Conservation (phyloP, 2,113 vertebrate genomes). For the Plectropomus leopardus region DNA sequence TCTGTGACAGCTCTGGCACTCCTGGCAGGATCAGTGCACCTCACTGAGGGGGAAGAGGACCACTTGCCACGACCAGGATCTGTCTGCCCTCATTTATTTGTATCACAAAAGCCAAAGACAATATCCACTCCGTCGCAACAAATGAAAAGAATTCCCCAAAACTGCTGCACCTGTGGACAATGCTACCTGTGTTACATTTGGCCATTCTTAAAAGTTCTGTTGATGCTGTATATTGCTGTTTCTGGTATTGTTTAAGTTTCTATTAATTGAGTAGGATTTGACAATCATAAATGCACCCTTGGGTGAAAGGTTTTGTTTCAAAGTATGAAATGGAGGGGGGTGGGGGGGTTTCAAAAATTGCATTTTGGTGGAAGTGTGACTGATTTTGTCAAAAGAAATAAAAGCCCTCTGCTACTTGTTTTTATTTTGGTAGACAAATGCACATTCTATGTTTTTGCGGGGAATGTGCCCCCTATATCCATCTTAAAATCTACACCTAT, state of each 20-base stretch:
- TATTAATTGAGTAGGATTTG: slow-evolving; percentile 16
- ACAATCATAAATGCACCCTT: background rate
- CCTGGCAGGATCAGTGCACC: slow-evolving; percentile 18
- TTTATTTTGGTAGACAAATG: no score
- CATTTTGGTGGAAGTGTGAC: no score
- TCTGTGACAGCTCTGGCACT: slow-evolving; percentile 64
- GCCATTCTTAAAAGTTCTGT: slow-evolving; percentile 8
- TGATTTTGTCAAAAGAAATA: no score
- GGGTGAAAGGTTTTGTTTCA: no score
- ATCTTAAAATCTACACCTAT: no score
- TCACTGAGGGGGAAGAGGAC: slow-evolving; percentile 26
- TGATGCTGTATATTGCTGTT: slow-evolving; percentile 28
- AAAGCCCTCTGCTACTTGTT: no score
- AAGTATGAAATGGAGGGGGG: no score
- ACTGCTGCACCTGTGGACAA: slow-evolving; percentile 45
- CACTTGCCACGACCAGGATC: slow-evolving; percentile 13
- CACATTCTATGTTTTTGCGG: no score
- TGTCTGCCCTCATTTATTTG: slow-evolving; percentile 17
- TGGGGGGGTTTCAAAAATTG: no score
- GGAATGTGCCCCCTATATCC: no score
- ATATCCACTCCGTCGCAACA: slow-evolving; percentile 28
- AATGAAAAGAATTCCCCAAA: slow-evolving; percentile 16
- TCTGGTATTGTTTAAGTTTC: slow-evolving; percentile 19
- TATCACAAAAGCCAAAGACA: slow-evolving; percentile 30
- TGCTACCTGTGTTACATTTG: slow-evolving; percentile 33